Evolutionary conservation across 2,797 vertebrate species (phyloP).

Genomic region (Chelon labrosus): DNA sequence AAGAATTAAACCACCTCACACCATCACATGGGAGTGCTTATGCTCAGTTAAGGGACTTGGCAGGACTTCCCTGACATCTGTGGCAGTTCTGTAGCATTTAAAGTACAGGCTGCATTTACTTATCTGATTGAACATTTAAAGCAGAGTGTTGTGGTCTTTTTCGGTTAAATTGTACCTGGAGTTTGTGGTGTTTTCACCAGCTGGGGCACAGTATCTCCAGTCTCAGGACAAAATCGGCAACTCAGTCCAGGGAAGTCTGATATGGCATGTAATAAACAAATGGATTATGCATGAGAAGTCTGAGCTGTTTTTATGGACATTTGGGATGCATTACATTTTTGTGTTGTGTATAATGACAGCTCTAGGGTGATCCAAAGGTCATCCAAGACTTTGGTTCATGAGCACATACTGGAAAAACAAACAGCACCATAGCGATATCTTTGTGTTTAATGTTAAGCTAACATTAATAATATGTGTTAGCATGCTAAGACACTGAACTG

Average conservation of each 20-base stretch:
- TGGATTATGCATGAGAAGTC: no score
- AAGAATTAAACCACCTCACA: constrained; percentile 31
- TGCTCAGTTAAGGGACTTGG: constrained; percentile 44
- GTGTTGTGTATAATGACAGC: no score
- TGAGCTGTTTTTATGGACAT: no score
- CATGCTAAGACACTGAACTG: no score
- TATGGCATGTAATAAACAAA: no score
- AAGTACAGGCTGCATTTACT: constrained; percentile 29
- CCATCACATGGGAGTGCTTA: constrained; percentile 51
- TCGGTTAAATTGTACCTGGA: constrained; percentile 7
- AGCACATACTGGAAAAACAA: no score
- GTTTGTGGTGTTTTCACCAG: constrained; percentile 18
- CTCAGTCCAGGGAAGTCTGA: neutral
- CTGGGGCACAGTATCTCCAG: constrained; percentile 7
- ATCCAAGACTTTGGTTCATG: no score
- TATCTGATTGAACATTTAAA: constrained; percentile 45
- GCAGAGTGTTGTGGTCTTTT: constrained; percentile 14
- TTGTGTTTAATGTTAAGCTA: no score
- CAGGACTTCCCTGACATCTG: constrained; percentile 50
- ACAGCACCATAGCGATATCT: no score
- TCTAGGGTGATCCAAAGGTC: no score
- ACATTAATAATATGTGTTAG: no score
- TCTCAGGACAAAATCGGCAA: constrained; percentile 12
- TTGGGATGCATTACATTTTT: no score
- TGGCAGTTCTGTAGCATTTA: constrained; percentile 30